Conservation (phyloP, 2,113 vertebrate genomes). For the human (Homo sapiens) region DNA sequence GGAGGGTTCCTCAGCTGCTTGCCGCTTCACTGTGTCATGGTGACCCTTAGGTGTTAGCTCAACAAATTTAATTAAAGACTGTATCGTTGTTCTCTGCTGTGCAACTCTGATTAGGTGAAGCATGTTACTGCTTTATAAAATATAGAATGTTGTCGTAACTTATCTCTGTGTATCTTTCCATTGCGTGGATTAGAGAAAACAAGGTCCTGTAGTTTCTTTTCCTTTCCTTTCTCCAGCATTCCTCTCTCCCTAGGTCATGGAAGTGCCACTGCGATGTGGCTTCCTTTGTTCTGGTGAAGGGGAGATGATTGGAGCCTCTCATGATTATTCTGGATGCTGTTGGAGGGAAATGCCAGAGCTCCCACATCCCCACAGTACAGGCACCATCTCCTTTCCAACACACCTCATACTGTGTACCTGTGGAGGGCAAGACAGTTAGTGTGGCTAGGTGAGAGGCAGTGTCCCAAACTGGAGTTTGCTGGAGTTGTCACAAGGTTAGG, state of each 20-base stretch:
- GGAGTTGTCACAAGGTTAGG: background rate
- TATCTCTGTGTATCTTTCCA: conserved; percentile 68
- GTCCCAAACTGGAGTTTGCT: background rate
- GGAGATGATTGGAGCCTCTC: background rate
- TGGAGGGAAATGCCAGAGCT: background rate
- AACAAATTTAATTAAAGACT: conserved; percentile 73
- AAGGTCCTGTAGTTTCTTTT: conserved; percentile 9
- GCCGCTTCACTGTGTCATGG: conserved; percentile 26
- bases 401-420: background rate
- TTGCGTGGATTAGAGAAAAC: conserved; percentile 22
- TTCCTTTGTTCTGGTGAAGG: background rate
- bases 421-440: background rate
- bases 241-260: background rate
- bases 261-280: background rate
- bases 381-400: background rate
- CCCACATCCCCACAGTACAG: background rate
- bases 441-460: background rate
- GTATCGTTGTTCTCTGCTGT: background rate
- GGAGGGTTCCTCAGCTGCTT: conserved; percentile 1
- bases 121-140: conserved; percentile 46
- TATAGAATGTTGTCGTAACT: conserved; percentile 51
- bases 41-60: conserved; percentile 44
- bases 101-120: conserved; percentile 44
- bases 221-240: background rate
- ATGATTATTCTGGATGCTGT: background rate